Evolutionary conservation across 2,888 invertebrate genomes (phyloP).

Genomic region (Oscheius onirici): DNA sequence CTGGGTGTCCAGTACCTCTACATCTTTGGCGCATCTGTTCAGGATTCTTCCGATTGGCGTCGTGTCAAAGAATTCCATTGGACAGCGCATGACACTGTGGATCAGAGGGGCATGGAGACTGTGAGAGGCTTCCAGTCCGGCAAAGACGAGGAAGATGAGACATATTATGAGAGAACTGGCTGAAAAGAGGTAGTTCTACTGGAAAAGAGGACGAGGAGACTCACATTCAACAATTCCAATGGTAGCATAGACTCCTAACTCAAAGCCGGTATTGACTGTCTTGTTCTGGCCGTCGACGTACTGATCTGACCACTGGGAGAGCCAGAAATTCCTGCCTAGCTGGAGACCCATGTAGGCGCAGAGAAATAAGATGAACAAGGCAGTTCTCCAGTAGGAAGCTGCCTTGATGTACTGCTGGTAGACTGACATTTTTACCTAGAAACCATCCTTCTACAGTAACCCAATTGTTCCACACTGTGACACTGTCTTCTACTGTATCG

Average conservation of each 20-base stretch:
- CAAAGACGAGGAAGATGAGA: slow-evolving; percentile 54
- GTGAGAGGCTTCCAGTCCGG: slow-evolving; percentile 59
- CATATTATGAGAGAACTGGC: slow-evolving; percentile 15
- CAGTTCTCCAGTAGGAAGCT: slow-evolving; percentile 82
- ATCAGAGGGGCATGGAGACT: slow-evolving; percentile 56
- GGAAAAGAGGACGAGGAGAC: not conserved
- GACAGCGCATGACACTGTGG: slow-evolving; percentile 60
- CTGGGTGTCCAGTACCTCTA: slow-evolving; percentile 61
- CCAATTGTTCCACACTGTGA: not conserved
- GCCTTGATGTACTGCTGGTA: slow-evolving; percentile 88
- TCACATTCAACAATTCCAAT: slow-evolving; percentile 16
- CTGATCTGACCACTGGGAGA: slow-evolving; percentile 53
- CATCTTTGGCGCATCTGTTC: slow-evolving; percentile 72
- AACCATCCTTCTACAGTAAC: not conserved
- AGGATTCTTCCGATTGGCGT: slow-evolving; percentile 73
- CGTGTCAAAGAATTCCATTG: slow-evolving; percentile 73
- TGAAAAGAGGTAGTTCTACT: not conserved
- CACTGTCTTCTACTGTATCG: not conserved
- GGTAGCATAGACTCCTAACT: slow-evolving; percentile 10
- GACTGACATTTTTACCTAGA: slow-evolving; percentile 75
- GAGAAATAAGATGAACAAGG: slow-evolving; percentile 79
- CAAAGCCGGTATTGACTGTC: slow-evolving; percentile 2
- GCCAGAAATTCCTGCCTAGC: slow-evolving; percentile 63
- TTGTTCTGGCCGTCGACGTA: not conserved
- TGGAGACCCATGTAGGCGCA: slow-evolving; percentile 52